Conservation (phyloP, 2,797 vertebrate genomes). For the Hapalemur alaotrensis region DNA sequence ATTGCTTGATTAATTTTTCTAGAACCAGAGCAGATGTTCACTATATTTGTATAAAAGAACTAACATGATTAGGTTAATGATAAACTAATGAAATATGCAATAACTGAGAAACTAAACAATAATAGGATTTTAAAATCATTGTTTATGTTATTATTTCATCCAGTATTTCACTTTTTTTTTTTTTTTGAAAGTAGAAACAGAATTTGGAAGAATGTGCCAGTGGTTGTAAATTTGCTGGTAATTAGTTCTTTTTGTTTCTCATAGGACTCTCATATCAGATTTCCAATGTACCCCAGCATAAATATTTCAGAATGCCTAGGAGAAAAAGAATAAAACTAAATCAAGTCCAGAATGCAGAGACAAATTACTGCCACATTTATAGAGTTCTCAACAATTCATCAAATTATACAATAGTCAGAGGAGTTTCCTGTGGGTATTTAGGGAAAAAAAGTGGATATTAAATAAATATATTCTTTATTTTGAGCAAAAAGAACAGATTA, state of each 20-base stretch:
- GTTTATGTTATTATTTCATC: not conserved
- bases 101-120: slow-evolving; percentile 38
- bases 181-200: slow-evolving; percentile 1
- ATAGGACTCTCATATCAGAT: slow-evolving; percentile 6
- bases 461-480: not conserved
- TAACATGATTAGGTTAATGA: not conserved
- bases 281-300: not conserved
- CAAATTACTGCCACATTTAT: slow-evolving; percentile 29
- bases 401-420: slow-evolving; percentile 1
- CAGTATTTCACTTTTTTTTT: not conserved
- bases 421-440: not conserved
- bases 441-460: not conserved
- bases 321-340: slow-evolving; percentile 57
- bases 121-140: not conserved
- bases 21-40: slow-evolving; percentile 20
- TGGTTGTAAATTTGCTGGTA: slow-evolving; percentile 25
- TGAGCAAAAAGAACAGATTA: not conserved
- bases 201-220: not conserved
- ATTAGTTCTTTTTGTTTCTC: slow-evolving; percentile 45
- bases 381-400: slow-evolving; percentile 39
- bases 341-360: slow-evolving; percentile 20
- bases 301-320: slow-evolving; percentile 49
- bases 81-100: not conserved
- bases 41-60: not conserved
- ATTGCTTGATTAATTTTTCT: slow-evolving; percentile 58